Conservation (phyloP, 2,888 invertebrate genomes). For the Aporophyla nigra region DNA sequence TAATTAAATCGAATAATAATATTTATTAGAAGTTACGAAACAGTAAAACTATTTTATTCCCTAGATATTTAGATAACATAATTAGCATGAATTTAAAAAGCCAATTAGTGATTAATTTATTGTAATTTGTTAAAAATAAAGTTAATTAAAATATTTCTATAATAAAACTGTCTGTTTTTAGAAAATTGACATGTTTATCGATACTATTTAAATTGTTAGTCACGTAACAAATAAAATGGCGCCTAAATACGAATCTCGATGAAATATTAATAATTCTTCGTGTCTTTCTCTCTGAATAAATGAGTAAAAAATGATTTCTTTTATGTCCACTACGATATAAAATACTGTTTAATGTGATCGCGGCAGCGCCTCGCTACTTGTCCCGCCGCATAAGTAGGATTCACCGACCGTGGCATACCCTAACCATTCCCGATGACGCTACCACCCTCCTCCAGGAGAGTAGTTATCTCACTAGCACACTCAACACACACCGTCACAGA, state of each 20-base stretch:
- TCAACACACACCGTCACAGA: too few relatives aligned
- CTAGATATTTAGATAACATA: slow-evolving; percentile 43
- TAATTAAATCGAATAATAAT: slow-evolving; percentile 50
- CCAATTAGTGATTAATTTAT: slow-evolving; percentile 57
- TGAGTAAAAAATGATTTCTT: background rate
- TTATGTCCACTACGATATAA: too few relatives aligned
- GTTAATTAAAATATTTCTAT: slow-evolving; percentile 19
- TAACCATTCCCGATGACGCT: too few relatives aligned
- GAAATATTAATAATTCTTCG: too few relatives aligned
- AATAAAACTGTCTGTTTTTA: slow-evolving; percentile 37
- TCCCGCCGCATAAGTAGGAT: too few relatives aligned
- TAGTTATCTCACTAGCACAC: too few relatives aligned
- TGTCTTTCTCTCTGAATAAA: background rate
- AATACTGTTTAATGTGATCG: too few relatives aligned
- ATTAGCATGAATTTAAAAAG: slow-evolving; percentile 52
- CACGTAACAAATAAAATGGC: background rate
- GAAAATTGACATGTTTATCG: slow-evolving; percentile 33
- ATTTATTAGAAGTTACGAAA: slow-evolving; percentile 43
- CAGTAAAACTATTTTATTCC: slow-evolving; percentile 29
- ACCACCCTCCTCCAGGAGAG: too few relatives aligned
- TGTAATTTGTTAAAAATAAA: slow-evolving; percentile 41
- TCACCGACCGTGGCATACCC: too few relatives aligned
- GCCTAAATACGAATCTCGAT: slow-evolving; percentile 1
- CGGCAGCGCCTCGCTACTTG: too few relatives aligned
- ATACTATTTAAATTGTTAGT: slow-evolving; percentile 14